Evolutionary conservation across 2,888 invertebrate species (phyloP).

Genomic region (Helleia helle): DNA sequence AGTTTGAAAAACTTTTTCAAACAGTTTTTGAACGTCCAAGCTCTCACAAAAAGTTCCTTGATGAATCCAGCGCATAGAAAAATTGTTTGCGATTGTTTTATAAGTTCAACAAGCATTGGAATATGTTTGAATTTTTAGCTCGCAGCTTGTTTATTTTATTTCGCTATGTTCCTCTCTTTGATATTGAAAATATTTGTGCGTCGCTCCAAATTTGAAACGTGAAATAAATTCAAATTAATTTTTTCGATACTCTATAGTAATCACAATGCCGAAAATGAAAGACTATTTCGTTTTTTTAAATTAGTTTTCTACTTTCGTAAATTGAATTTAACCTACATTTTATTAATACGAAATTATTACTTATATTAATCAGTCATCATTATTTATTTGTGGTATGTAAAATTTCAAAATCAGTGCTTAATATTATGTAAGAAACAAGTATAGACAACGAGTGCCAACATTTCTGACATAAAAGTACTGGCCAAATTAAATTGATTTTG

Average conservation of each 20-base stretch:
- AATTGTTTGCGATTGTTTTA: conserved; percentile 24
- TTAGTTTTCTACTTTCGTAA: too few relatives aligned
- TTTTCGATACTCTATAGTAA: background rate
- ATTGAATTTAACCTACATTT: too few relatives aligned
- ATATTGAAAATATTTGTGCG: conserved; percentile 1
- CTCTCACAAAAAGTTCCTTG: conserved; percentile 28
- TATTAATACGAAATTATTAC: too few relatives aligned
- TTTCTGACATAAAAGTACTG: too few relatives aligned
- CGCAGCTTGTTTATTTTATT: conserved; percentile 5
- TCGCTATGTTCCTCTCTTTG: background rate
- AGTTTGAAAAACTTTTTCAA: conserved; percentile 24
- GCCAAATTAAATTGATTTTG: too few relatives aligned
- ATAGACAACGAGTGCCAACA: too few relatives aligned
- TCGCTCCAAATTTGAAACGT: conserved; percentile 1
- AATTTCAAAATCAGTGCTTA: too few relatives aligned
- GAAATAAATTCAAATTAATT: background rate
- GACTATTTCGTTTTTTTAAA: too few relatives aligned
- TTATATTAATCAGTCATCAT: too few relatives aligned
- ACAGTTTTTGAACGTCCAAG: conserved; percentile 22
- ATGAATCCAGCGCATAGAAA: conserved; percentile 30
- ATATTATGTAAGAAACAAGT: too few relatives aligned
- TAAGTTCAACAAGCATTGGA: conserved; percentile 11
- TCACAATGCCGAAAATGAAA: background rate
- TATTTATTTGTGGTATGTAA: too few relatives aligned
- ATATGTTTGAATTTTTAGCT: conserved; percentile 12